A percentile compares a stretch with the other conserved stretches of the same genome.
Conservation (phyloP, 2,888 invertebrate genomes). For the Cheilosia pagana region DNA sequence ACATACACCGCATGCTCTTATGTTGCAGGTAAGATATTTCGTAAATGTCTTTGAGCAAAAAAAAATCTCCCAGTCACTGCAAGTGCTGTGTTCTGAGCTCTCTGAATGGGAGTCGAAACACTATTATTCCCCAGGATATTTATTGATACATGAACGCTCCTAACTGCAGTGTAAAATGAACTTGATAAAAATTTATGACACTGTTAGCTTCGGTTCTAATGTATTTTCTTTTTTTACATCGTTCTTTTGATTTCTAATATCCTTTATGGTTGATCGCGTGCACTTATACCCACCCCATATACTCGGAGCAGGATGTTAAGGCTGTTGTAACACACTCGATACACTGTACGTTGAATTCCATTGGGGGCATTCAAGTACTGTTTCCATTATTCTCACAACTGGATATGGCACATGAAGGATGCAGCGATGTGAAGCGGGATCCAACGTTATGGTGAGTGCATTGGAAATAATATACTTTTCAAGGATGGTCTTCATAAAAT, state of each 20-base stretch:
- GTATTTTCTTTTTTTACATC: constrained; percentile 13
- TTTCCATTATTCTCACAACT: constrained; percentile 99
- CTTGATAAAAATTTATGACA: constrained; percentile 65
- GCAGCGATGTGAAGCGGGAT: constrained; percentile 92
- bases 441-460: constrained; percentile 92
- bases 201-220: constrained; percentile 27
- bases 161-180: constrained; percentile 56
- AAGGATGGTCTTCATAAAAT: constrained; percentile 20
- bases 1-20: constrained; percentile 99
- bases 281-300: constrained; percentile 2
- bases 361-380: constrained; percentile 98
- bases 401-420: constrained; percentile 95
- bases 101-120: not conserved
- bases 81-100: not conserved
- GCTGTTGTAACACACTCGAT: constrained; percentile 99
- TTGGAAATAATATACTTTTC: not conserved
- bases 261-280: constrained; percentile 32
- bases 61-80: not conserved
- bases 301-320: constrained; percentile 93
- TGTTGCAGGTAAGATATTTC: constrained; percentile 92
- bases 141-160: constrained; percentile 58
- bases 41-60: constrained; percentile 13
- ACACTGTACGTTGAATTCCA: constrained; percentile 98
- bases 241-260: constrained; percentile 46
- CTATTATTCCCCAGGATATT: constrained; percentile 53